These are phyloP conservation scores for Sternotherus odoratus DNA, from an alignment of 2,797 vertebrate species.

Conservation along the genomic window DNA sequence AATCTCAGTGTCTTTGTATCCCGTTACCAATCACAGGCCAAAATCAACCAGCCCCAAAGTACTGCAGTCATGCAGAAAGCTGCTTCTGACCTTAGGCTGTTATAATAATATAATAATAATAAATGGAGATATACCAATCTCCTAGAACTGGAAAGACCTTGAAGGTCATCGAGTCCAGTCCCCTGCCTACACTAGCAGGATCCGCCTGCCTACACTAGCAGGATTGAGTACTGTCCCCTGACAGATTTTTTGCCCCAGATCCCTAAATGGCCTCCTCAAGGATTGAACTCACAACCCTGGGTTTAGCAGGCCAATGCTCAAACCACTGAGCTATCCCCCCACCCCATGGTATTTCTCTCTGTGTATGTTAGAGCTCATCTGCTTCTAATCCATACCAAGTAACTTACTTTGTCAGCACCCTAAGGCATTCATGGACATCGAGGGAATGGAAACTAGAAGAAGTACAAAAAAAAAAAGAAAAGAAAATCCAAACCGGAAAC, in stretches of 20 bases:
- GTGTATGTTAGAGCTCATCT: constrained; percentile 29
- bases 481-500: constrained; percentile 60
- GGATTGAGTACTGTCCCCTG: too few species aligned
- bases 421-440: constrained; percentile 61
- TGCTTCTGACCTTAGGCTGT: not conserved
- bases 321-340: too few species aligned
- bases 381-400: constrained; percentile 45
- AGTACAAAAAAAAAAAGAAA: constrained; percentile 59
- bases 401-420: constrained; percentile 69
- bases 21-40: not conserved
- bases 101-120: too few species aligned
- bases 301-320: too few species aligned
- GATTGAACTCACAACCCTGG: too few species aligned
- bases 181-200: too few species aligned
- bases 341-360: constrained; percentile 1
- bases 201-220: too few species aligned
- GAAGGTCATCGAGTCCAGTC: too few species aligned
- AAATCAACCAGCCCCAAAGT: constrained; percentile 24
- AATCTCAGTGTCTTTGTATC: constrained; percentile 2
- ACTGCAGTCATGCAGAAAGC: constrained; percentile 49
- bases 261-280: too few species aligned
- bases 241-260: too few species aligned
- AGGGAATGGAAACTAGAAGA: constrained; percentile 44
- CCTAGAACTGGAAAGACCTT: too few species aligned
- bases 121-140: too few species aligned